Base-by-base conservation (phyloP, 2,113 vertebrate species). In the Phylloscopus whistleri region DNA sequence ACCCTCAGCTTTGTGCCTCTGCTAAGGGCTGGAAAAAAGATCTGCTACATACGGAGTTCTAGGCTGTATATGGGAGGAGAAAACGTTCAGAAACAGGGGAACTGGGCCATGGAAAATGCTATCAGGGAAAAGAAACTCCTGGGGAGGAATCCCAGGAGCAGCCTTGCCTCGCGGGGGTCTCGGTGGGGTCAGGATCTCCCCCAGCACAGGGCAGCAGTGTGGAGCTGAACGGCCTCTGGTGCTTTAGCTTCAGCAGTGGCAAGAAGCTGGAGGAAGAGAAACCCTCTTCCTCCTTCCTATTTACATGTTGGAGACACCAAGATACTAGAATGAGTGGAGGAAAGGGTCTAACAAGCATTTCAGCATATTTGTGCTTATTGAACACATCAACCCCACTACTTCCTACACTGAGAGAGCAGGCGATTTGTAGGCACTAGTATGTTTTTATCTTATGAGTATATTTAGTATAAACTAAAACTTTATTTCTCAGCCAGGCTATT, bases 371-470 rank as follows among this genome's bases (percentile, higher is more conserved):
- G 98, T 98, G 98, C 98, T 98, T 98, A 97, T 98, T 96, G 96
- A 96, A 98, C 97, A 98, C 96, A 97, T 97, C 97, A 95, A 97
- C 96, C 97, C 98, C 96, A 97, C 93, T 97, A 96, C 95, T 97
- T 94, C 95, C 92, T 96, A 95, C 90, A 84, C 95, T 95, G 96
- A 98, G 97, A 95, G 84, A 97, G 96, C 97, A 97, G 97, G 97
- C 95, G 81, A 95, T 95, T 95, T 97, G 94, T 98, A 98, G 98
- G 98, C 98, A 98, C 98, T 98, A 98, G 96, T 96, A 97, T 97
- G 97, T 97, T 98, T 98, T 97, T 90, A 95, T 95, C 94, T 95
- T 95, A 96, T 64, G 87, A 97, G 93, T 96, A 96, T 96, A 97
- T 93, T 96, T 96, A 89, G 95, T 93, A 95, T 87, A 95, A 97